phyloP scores from a whole-genome alignment of 2,888 invertebrate species.

The Drosophila tripunctata region DNA sequence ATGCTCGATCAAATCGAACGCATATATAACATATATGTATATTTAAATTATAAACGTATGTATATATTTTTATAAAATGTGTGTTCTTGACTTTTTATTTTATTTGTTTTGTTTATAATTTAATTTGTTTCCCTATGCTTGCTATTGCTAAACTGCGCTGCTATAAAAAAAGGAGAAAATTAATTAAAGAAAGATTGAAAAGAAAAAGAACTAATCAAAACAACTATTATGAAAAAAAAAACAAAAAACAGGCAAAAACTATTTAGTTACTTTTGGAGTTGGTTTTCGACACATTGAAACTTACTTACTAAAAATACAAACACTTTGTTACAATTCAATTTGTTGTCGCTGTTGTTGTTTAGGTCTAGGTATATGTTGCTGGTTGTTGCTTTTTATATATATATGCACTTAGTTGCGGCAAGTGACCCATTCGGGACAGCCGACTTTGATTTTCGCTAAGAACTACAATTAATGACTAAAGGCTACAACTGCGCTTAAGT shows the following conservation, averaged over 20 bases:
- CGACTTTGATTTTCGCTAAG: conserved; percentile 72
- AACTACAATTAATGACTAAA: conserved; percentile 78
- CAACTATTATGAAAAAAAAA: conserved; percentile 20
- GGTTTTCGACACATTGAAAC: conserved; percentile 37
- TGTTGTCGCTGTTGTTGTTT: conserved; percentile 30
- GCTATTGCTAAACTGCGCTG: conserved; percentile 32
- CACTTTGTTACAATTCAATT: conserved; percentile 58
- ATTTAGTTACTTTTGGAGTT: conserved; percentile 40
- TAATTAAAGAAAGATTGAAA: background rate
- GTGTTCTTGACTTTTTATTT: conserved; percentile 37
- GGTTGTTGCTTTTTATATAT: conserved; percentile 35
- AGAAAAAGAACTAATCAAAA: conserved; percentile 11
- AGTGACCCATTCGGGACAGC: conserved; percentile 39
- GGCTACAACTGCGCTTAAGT: conserved; percentile 69
- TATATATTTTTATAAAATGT: conserved; percentile 15
- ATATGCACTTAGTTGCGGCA: conserved; percentile 76
- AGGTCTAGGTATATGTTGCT: conserved; percentile 37
- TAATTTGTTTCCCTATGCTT: conserved; percentile 17
- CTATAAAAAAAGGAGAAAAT: background rate
- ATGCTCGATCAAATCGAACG: conserved; percentile 42
- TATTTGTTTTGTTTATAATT: conserved; percentile 18
- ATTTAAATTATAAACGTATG: conserved; percentile 11
- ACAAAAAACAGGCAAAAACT: conserved; percentile 6
- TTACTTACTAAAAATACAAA: conserved; percentile 62
- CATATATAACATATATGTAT: conserved; percentile 13